Conservation (phyloP, 2,888 invertebrate genomes). For the Thelaira solivaga region DNA sequence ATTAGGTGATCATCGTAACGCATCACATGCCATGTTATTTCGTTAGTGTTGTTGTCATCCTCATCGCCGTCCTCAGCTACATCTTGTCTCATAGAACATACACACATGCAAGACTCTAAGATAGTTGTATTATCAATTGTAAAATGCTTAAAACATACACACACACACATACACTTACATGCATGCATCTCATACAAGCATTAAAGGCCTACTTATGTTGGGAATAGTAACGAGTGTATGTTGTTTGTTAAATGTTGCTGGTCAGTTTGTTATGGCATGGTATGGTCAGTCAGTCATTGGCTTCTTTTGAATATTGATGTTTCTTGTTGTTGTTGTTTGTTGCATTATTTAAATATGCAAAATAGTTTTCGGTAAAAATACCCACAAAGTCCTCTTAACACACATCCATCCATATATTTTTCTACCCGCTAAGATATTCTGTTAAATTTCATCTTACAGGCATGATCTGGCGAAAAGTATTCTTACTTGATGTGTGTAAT, state of each 20-base stretch:
- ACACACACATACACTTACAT: conserved; percentile 33
- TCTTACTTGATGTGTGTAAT: conserved; percentile 47
- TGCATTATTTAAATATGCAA: conserved; percentile 58
- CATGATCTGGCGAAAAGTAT: conserved; percentile 15
- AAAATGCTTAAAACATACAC: conserved; percentile 45
- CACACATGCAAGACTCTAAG: conserved; percentile 30
- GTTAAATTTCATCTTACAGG: neutral
- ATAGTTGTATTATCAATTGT: conserved; percentile 43
- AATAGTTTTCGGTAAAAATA: conserved; percentile 56
- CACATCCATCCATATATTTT: neutral
- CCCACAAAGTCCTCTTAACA: conserved; percentile 3
- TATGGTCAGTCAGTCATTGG: conserved; percentile 51
- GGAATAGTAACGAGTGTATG: neutral
- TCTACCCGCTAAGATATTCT: conserved; percentile 1
- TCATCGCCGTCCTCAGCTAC: conserved; percentile 50
- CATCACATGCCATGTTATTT: conserved; percentile 70
- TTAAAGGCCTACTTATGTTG: conserved; percentile 14
- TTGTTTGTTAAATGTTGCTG: conserved; percentile 1
- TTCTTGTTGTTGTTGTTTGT: conserved; percentile 32
- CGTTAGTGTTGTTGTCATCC: conserved; percentile 64
- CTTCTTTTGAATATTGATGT: conserved; percentile 44
- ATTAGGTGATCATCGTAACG: conserved; percentile 68
- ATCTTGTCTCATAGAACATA: conserved; percentile 36
- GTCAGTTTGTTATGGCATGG: conserved; percentile 8
- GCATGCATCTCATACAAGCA: neutral